A percentile compares a stretch with the other conserved stretches of the same genome.
phyloP scores from a whole-genome alignment of 2,888 invertebrate genomes.

The Drosophila incognita region DNA sequence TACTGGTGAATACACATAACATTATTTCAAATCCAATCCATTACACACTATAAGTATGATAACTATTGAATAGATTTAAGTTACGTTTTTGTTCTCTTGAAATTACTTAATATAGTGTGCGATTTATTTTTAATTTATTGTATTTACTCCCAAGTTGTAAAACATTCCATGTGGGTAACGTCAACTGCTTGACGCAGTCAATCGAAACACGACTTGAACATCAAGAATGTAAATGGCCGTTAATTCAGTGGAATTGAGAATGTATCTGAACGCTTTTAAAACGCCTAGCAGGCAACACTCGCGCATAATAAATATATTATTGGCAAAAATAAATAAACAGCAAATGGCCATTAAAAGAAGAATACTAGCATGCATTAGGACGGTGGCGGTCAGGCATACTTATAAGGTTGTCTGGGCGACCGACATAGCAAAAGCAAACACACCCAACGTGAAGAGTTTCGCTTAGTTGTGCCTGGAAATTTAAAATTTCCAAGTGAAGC shows the following conservation, averaged over 20 bases:
- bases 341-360: constrained; percentile 12
- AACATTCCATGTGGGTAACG: constrained; percentile 18
- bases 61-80: background rate
- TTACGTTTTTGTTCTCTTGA: background rate
- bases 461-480: constrained; percentile 17
- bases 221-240: constrained; percentile 29
- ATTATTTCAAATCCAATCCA: background rate
- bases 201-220: constrained; percentile 30
- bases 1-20: background rate
- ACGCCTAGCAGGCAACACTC: constrained; percentile 45
- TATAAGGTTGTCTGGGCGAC: background rate
- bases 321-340: constrained; percentile 18
- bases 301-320: constrained; percentile 41
- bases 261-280: constrained; percentile 71
- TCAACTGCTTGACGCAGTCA: constrained; percentile 17
- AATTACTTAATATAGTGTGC: background rate
- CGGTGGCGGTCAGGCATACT: background rate
- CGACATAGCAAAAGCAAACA: constrained; percentile 24
- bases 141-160: background rate
- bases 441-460: constrained; percentile 35
- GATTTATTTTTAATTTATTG: background rate
- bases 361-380: constrained; percentile 37
- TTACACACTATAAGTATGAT: background rate
- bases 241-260: constrained; percentile 60
- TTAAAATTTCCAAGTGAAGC: constrained; percentile 23